Evolutionary conservation across 2,113 vertebrate species (phyloP), one percentile per base, ranked within the genome.

Genomic region (Sebastes fasciatus): DNA sequence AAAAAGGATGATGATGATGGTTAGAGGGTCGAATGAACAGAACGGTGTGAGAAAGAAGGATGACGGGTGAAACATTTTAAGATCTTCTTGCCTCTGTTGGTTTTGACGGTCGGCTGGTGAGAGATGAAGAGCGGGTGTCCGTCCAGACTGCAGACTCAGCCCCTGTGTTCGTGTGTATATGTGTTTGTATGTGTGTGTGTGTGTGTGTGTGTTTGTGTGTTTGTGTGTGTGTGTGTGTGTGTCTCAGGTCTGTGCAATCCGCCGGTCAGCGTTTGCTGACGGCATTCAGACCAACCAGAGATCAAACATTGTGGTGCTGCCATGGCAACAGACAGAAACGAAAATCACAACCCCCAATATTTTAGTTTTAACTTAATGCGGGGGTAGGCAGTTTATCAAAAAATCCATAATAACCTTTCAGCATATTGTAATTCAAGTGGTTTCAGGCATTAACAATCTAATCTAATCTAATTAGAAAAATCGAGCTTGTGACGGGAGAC

Each of bases 101-200:
- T 90, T 88, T 84, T 84, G 80, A 83, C 88, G 83, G 80, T 83
- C 46, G 42, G 62, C 80, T 83, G 83, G 66, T 74, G 85, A 81
- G 52, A 86, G 74, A 82, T 81, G 48, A 21, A 79, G 49, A 71
- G 54, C 8, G 6, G 26, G 52, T 71, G 81, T 85, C 64, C 68
- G 64, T 79, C 62, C 63, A 82, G 83, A 85, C 72, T 80, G 62
- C 79, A 86, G 23, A 86, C 54, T 86, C 79, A 57, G 58, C 60
- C 64, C 19, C 14, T 49, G n/a, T 46, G 62, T 77, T 66, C 74
- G 48, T 67, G 57, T 55, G 40, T 82, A 77, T 57, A 63, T 62
- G 55, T 19, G 45, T 46, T 8, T 62, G 51, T n/a, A 7, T 52
- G 64, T 82, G 10, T 61, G 40, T 62, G 51, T 48, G 21, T 61